Base-by-base conservation (phyloP, 2,797 vertebrate genomes). In the Diglossa cyanea region DNA sequence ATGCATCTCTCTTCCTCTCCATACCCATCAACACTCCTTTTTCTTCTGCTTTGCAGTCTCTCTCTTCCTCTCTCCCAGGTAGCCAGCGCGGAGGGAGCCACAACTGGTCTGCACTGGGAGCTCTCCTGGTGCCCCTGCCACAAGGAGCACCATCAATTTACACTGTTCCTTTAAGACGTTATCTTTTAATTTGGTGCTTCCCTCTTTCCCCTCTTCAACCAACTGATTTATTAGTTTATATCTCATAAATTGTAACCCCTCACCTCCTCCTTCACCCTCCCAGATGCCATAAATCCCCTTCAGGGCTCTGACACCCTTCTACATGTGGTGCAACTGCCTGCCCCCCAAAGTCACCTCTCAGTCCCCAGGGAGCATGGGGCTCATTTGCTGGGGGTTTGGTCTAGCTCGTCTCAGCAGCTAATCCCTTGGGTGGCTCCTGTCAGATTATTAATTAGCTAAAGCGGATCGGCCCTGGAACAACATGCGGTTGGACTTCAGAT, bases 381-480 rank as follows among this genome's bases (percentile, higher is more conserved):
- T 98, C 98, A 97, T 98, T 98, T 98, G 98, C 97, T 74, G 90
- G 97, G 97, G 97, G 98, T 95, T 98, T 97, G 98, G 98, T 97
- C 97, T 96, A 96, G 97, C 97, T 98, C 93, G 68, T 98, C 97
- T 98, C 97, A 91, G 94, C 93, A 65, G 97, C 97, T 98, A 98
- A 98, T 98, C 98, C 98, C 98, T 92, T 97, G 98, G 98, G 98
- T 98, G 97, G 97, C 97, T 98, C 98, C 98, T 98, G 98, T 98
- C 98, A 98, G 98, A 98, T 98, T 98, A 98, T 98, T 98, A 98
- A 98, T 98, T 98, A 98, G 98, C 98, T 98, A 98, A 98, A 98
- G 97, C 98, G 93, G 98, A 98, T 98, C 96, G 97, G 97, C 97
- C 98, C 97, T 98, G 97, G 97, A 98, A 98, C 97, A 97, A 98